These are phyloP conservation scores for Boloria euphrosyne DNA, from an alignment of 2,888 invertebrate genomes.

Conservation along the genomic window DNA sequence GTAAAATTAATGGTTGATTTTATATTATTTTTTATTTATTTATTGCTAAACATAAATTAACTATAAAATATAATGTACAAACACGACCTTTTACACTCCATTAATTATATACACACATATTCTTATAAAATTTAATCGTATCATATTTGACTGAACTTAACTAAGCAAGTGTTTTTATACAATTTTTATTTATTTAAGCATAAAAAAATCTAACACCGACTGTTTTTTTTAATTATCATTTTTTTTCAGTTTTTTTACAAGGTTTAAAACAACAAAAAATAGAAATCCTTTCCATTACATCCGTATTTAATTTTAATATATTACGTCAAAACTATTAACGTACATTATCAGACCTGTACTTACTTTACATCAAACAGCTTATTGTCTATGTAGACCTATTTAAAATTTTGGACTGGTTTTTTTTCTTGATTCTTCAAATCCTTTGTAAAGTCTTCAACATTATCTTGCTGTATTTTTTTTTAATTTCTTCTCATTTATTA, in stretches of 20 bases:
- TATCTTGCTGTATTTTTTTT: not conserved
- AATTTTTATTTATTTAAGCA: not conserved
- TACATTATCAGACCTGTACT: conserved; percentile 6
- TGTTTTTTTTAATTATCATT: not conserved
- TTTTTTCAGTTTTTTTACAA: too few species aligned
- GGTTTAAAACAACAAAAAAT: too few species aligned
- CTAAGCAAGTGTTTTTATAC: not conserved
- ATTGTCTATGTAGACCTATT: conserved; percentile 72
- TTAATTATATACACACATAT: too few species aligned
- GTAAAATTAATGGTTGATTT: too few species aligned
- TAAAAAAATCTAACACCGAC: not conserved
- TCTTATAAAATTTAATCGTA: not conserved
- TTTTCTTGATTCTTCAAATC: conserved; percentile 6
- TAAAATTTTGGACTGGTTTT: conserved; percentile 57
- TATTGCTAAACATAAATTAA: too few species aligned
- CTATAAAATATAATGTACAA: too few species aligned
- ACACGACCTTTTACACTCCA: too few species aligned
- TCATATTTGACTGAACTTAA: not conserved
- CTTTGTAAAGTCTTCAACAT: conserved; percentile 28
- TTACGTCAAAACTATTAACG: conserved; percentile 8
- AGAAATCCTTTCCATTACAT: too few species aligned
- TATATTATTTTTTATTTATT: too few species aligned
- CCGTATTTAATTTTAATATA: too few species aligned
- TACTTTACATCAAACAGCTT: conserved; percentile 42
- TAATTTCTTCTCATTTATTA: too few species aligned